phyloP scores from a whole-genome alignment of 2,797 vertebrate species.

The Aselliscus stoliczkanus region DNA sequence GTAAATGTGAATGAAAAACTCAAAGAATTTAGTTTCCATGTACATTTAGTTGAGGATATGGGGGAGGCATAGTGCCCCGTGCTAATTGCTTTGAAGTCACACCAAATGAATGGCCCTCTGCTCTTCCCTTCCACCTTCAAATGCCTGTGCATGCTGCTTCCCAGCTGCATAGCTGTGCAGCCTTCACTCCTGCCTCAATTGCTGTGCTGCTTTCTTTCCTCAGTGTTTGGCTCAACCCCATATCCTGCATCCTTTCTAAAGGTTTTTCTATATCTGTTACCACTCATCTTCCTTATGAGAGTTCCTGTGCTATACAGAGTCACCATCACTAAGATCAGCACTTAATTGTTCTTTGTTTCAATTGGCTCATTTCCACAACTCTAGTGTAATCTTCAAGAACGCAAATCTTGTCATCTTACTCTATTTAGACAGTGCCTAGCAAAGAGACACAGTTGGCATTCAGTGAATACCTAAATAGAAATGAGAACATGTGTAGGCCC shows the following conservation, averaged over 20 bases:
- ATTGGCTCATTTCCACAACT: not conserved
- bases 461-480: not conserved
- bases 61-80: not conserved
- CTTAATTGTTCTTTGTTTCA: not conserved
- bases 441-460: not conserved
- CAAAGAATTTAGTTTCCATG: not conserved
- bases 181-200: not conserved
- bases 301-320: not conserved
- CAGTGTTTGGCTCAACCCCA: not conserved
- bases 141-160: not conserved
- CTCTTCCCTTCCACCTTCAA: not conserved
- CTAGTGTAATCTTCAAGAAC: not conserved
- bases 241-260: not conserved
- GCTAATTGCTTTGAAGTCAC: not conserved
- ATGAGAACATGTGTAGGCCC: not conserved
- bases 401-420: not conserved
- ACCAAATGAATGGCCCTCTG: not conserved
- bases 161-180: not conserved
- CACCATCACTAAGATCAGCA: not conserved
- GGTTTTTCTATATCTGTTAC: not conserved
- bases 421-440: not conserved
- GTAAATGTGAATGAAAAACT: constrained; percentile 8
- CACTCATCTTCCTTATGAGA: not conserved
- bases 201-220: not conserved
- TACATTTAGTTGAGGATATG: not conserved